phyloP scores from a whole-genome alignment of 2,113 vertebrate genomes.

The Accipiter virgatus region DNA sequence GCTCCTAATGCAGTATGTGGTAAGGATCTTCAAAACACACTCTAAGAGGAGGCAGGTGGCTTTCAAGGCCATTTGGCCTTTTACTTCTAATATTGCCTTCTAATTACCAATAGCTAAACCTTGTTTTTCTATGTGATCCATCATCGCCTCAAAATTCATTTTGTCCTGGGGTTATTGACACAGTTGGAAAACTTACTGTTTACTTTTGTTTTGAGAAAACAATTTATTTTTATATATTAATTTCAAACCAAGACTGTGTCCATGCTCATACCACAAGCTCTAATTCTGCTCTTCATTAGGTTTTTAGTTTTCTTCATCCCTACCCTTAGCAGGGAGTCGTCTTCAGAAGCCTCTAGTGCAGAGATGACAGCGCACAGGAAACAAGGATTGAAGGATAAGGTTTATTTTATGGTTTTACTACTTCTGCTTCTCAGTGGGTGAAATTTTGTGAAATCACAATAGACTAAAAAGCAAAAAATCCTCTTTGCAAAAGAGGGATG shows the following conservation, averaged over 20 bases:
- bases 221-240: background rate
- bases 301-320: background rate
- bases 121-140: conserved; percentile 58
- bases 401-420: background rate
- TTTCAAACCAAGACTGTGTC: background rate
- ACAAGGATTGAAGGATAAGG: background rate
- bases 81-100: conserved; percentile 64
- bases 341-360: background rate
- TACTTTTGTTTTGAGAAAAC: conserved; percentile 28
- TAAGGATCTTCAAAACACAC: conserved; percentile 25
- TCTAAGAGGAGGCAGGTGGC: conserved; percentile 56
- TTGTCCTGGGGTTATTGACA: conserved; percentile 67
- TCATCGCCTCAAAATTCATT: conserved; percentile 6
- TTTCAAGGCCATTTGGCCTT: background rate
- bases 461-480: background rate
- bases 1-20: background rate
- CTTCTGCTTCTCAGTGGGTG: background rate
- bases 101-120: conserved; percentile 64
- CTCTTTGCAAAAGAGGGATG: background rate
- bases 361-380: background rate
- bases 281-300: background rate
- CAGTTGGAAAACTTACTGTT: conserved; percentile 65
- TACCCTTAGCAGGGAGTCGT: rapidly evolving
- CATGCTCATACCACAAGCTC: background rate
- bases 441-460: background rate